Base-by-base conservation (phyloP, 2,888 invertebrate species). In the Pammene aurita region DNA sequence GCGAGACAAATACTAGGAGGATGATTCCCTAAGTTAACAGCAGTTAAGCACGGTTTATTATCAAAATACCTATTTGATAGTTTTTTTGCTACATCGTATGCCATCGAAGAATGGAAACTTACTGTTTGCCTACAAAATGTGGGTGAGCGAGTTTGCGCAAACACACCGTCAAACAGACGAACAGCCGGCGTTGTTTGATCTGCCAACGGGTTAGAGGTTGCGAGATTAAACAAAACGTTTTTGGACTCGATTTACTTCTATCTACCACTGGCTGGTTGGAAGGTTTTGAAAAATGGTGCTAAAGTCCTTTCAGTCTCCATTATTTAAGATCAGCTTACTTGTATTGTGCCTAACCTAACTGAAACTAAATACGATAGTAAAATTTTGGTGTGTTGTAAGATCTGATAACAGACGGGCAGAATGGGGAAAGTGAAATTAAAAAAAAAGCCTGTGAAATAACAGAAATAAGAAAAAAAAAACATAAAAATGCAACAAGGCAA, bases 161-260 rank as follows among this genome's bases (percentile, higher is more conserved):
- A 84, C 78, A 83, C 60, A 78, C 79, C 67, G 74, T 77, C 80
- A 71, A 75, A 81, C 84, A 83, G 79, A 84, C 86, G 82, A 74
- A 77, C 83, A 82, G 83, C 81, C 52, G 66, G 46, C 71, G 46
- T 67, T 85, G 83, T 87, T 86, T 87, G 84, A 80, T 82, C 80
- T 80, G 77, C 74, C 77, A 81, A 83, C 84, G 85, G 81, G 82
- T 83, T 83, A 76, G 60, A 61, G 55, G 54, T 52, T 56, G 52
- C 48, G 16, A 38, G 18, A 48, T n/a, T 38, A 26, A 50, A 52
- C 38, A 61, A 52, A 61, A 61, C 18, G 38, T 61, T 61, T 58
- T 50, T 62, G 62, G 38, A 13, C 41, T 50, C 26, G 18, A 62
- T 62, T 50, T 34, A 52, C 26, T 38, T 61, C 50, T 61, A 35